Base-by-base conservation (phyloP, 2,888 invertebrate genomes). In the Bugula neritina region DNA sequence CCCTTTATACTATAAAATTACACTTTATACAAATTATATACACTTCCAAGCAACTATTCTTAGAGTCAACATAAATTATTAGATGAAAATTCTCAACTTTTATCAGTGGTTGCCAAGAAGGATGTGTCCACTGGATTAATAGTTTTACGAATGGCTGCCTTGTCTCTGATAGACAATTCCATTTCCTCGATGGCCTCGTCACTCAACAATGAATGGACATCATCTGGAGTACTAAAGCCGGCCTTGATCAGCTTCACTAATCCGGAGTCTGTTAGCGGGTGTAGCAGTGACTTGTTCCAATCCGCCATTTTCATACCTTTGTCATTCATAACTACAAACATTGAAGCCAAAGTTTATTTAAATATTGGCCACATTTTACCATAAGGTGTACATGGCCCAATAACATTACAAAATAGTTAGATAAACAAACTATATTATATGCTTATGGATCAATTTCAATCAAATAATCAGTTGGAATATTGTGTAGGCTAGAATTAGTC, bases 131-230 rank as follows among this genome's bases (percentile, higher is more conserved):
- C 43, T 43, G 63, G 27, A 2, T 2, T 31, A 34, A 63, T 27
- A 63, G 27, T 31, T 31, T 63, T 63, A 13, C 27, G 21, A n/a
- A 63, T 21, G n/a, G 63, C 63, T 31, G 63, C 63, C 34, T 63
- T 63, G 63, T 63, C 63, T 63, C 63, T 63, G 5, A 63, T 5
- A 29, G 63, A 63, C 2, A 63, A 27, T 10, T 63, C 63, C 27
- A 63, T 13, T n/a, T 63, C 63, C 13, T 63, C 25, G 17, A 63
- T 63, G 31, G 63, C 27, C 63, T 63, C 63, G 5, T 63, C 63
- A 5, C 27, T 31, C 1, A 63, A 13, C 27, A 63, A 31, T 29
- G 63, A 5, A 43, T 43, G 5, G 31, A 63, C 63, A 31, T 63
- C 63, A 2, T 63, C 63, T 25, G 63, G 63, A 27, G 25, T 63